phyloP scores from a whole-genome alignment of 2,113 vertebrate genomes.

The Eulemur rufifrons region DNA sequence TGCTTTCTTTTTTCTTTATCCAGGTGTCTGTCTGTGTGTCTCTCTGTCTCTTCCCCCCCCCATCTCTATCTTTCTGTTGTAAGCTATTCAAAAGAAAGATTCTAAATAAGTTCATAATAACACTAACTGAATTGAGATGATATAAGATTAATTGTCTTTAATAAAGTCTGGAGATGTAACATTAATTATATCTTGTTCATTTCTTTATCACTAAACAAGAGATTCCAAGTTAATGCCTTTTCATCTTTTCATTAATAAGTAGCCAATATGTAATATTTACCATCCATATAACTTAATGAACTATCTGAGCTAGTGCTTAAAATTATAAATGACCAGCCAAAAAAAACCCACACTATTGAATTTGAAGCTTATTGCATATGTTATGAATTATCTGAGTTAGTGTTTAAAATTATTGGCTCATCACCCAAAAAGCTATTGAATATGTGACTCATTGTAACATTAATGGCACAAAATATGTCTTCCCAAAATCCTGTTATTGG shows the following conservation, averaged over 20 bases:
- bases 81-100: background rate
- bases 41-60: rapidly evolving
- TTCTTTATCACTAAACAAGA: background rate
- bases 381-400: background rate
- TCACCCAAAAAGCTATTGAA: background rate
- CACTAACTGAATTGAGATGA: background rate
- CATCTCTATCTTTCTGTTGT: background rate
- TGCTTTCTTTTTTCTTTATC: background rate
- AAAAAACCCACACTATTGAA: background rate
- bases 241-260: background rate
- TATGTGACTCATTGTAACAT: background rate
- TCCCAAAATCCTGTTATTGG: background rate
- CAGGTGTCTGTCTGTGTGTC: background rate
- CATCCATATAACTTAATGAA: background rate
- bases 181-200: background rate
- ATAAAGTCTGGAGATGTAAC: background rate
- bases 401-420: background rate
- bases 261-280: background rate
- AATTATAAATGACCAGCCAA: background rate
- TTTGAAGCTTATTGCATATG: background rate
- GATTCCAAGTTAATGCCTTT: background rate
- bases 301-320: background rate
- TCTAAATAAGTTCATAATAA: background rate
- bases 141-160: background rate
- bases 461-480: background rate